These are phyloP conservation scores for Pseudorectes ferrugineus DNA, from an alignment of 2,113 vertebrate genomes.

Conservation along the genomic window DNA sequence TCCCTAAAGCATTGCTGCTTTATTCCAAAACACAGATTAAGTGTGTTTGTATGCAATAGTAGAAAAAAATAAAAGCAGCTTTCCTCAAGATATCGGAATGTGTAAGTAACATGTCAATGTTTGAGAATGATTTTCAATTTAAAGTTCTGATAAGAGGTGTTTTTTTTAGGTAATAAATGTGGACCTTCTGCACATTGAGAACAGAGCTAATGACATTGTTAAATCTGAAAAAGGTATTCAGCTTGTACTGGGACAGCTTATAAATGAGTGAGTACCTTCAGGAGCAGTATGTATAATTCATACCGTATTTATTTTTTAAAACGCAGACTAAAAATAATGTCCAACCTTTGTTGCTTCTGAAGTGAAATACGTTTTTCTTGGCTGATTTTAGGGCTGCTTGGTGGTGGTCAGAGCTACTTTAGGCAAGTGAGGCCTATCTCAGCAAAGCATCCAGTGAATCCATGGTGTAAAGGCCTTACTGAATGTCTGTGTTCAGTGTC, in stretches of 20 bases:
- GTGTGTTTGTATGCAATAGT: background rate
- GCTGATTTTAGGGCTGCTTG: background rate
- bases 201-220: constrained; percentile 84
- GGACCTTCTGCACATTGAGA: constrained; percentile 91
- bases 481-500: background rate
- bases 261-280: constrained; percentile 87
- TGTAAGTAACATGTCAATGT: background rate
- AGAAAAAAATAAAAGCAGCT: background rate
- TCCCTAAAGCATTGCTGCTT: background rate
- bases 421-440: background rate
- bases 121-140: background rate
- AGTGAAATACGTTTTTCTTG: background rate
- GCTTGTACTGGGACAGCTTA: constrained; percentile 89
- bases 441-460: background rate
- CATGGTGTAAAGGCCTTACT: background rate
- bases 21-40: background rate
- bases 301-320: background rate
- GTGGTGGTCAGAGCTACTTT: background rate
- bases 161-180: constrained; percentile 86
- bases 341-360: background rate
- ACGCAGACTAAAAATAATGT: background rate
- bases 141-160: background rate
- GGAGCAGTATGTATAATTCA: background rate
- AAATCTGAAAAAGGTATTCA: constrained; percentile 85
- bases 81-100: background rate